Conservation (phyloP, 2,888 invertebrate genomes). For the Protodeltote pygarga region DNA sequence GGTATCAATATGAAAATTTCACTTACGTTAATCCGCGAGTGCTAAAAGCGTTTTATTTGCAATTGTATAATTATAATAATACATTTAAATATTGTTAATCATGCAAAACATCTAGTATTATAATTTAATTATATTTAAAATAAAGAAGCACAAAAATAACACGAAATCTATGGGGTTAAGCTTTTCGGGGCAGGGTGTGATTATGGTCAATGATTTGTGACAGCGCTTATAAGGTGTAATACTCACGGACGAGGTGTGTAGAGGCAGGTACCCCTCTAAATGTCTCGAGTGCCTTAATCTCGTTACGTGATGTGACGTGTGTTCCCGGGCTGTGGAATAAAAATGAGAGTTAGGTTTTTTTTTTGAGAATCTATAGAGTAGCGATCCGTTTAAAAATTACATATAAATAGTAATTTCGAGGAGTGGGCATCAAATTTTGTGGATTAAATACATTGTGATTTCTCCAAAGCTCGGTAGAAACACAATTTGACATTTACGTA, state of each 20-base stretch:
- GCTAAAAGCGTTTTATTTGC: conserved; percentile 28
- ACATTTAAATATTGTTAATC: conserved; percentile 39
- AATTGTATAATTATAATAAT: conserved; percentile 27
- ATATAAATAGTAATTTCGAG: too few species aligned
- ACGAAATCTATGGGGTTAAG: conserved; percentile 76
- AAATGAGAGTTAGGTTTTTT: conserved; percentile 21
- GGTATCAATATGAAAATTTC: conserved; percentile 11
- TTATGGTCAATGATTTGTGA: conserved; percentile 45
- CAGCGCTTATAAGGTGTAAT: conserved; percentile 40
- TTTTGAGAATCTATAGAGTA: background rate
- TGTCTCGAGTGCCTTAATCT: conserved; percentile 80
- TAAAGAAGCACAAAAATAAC: conserved; percentile 76
- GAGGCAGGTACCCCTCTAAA: conserved; percentile 70
- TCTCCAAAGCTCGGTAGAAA: too few species aligned
- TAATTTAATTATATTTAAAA: conserved; percentile 50
- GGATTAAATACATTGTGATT: too few species aligned
- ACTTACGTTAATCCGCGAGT: conserved; percentile 46
- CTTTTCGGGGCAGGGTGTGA: conserved; percentile 64
- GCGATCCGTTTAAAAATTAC: too few species aligned
- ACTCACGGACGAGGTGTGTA: conserved; percentile 78
- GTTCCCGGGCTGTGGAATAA: conserved; percentile 74
- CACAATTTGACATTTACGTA: too few species aligned
- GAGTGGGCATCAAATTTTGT: too few species aligned
- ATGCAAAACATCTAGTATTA: conserved; percentile 62
- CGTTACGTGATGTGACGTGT: conserved; percentile 76